Percentiles rank a stretch among this genome's conserved stretches.
Conservation (phyloP, 2,797 vertebrate species). For the Chloroceryle inda region DNA sequence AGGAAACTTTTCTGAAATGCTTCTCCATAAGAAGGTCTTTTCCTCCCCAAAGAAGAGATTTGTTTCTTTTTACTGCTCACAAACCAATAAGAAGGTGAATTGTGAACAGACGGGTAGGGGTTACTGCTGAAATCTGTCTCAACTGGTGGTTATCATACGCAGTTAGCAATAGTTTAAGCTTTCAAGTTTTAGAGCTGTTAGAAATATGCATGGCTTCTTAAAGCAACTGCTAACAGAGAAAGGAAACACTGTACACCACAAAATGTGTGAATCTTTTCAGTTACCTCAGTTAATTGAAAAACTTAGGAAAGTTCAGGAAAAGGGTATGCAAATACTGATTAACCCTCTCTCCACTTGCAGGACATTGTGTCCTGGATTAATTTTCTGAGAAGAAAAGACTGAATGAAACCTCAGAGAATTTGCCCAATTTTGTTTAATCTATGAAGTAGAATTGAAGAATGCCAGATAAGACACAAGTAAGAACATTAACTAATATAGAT, state of each 20-base stretch:
- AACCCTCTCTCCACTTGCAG: conserved; percentile 38
- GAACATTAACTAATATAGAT: conserved; percentile 6
- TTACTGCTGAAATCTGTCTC: background rate
- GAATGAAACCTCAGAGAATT: conserved; percentile 53
- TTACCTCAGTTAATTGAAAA: conserved; percentile 81
- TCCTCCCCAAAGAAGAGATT: background rate
- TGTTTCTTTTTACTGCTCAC: background rate
- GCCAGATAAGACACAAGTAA: conserved; percentile 12
- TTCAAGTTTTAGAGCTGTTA: background rate
- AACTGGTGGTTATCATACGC: background rate
- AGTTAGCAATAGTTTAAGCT: background rate
- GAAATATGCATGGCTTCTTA: conserved; percentile 8
- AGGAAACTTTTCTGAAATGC: background rate
- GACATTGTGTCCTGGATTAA: conserved; percentile 47
- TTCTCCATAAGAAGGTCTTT: background rate
- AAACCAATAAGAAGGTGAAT: background rate
- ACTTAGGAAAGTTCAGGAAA: conserved; percentile 81
- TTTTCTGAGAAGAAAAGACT: conserved; percentile 45
- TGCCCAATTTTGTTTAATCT: conserved; percentile 38
- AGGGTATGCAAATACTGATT: conserved; percentile 85
- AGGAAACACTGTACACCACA: background rate
- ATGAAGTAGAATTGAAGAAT: conserved; percentile 10
- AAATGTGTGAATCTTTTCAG: background rate
- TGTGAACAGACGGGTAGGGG: background rate
- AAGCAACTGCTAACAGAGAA: background rate